A percentile compares a stretch with the other conserved stretches of the same genome.
Conservation (phyloP, 2,888 invertebrate species). For the Andrena hattorfiana region DNA sequence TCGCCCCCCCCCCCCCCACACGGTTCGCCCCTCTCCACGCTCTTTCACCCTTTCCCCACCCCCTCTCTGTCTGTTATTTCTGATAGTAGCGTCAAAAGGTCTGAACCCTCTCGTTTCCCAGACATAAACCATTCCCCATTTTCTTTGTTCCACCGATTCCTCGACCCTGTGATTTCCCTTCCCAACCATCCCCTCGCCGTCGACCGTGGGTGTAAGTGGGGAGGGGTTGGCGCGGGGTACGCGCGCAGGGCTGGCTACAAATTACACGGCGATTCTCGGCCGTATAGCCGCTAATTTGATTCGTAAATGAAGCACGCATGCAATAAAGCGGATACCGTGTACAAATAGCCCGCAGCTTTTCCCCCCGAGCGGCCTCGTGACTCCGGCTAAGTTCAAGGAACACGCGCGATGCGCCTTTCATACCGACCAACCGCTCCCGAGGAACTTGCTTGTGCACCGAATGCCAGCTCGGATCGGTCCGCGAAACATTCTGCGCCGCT, state of each 20-base stretch:
- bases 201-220: background rate
- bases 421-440: background rate
- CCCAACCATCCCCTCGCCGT: background rate
- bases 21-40: background rate
- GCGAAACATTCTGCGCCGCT: background rate
- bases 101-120: slow-evolving; percentile 41
- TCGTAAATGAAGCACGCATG: slow-evolving; percentile 44
- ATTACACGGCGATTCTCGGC: slow-evolving; percentile 50
- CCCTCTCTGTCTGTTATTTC: slow-evolving; percentile 18
- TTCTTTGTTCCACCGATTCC: slow-evolving; percentile 41
- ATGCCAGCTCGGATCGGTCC: background rate
- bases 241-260: slow-evolving; percentile 6
- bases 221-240: background rate
- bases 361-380: slow-evolving; percentile 31
- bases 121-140: slow-evolving; percentile 30
- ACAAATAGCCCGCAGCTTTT: slow-evolving; percentile 60
- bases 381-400: slow-evolving; percentile 26
- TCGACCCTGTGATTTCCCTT: slow-evolving; percentile 39
- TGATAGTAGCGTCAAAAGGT: slow-evolving; percentile 46
- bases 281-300: slow-evolving; percentile 54
- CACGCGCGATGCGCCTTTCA: slow-evolving; percentile 26
- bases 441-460: background rate
- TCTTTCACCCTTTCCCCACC: background rate
- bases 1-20: background rate
- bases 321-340: slow-evolving; percentile 48